Percentiles rank a stretch among this genome's conserved stretches.
These are phyloP conservation scores for Sinocyclocheilus maitianheensis DNA, from an alignment of 2,113 vertebrate genomes.

Conservation along the genomic window DNA sequence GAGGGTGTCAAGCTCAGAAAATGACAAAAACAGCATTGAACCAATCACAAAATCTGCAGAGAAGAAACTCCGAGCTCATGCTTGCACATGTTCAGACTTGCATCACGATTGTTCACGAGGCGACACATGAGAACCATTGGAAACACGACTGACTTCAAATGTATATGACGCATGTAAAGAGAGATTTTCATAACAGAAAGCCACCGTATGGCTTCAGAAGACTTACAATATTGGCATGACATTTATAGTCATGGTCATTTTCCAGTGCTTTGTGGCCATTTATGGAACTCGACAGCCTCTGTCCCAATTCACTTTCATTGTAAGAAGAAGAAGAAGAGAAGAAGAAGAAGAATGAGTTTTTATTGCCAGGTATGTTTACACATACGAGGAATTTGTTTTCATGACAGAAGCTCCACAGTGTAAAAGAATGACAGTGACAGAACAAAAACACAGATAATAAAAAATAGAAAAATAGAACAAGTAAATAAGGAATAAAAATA, in stretches of 20 bases:
- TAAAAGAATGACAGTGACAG: too few species aligned
- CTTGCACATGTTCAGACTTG: conserved; percentile 1
- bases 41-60: not conserved
- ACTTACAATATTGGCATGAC: not conserved
- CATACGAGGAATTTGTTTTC: too few species aligned
- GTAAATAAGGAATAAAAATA: too few species aligned
- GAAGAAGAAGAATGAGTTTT: too few species aligned
- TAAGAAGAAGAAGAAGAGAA: too few species aligned
- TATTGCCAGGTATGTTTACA: too few species aligned
- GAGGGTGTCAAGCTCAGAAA: not conserved
- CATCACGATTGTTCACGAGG: not conserved
- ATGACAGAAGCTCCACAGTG: too few species aligned
- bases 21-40: not conserved
- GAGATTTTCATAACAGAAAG: not conserved
- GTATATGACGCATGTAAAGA: not conserved
- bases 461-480: too few species aligned
- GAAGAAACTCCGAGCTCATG: not conserved
- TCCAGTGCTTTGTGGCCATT: not conserved
- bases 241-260: not conserved
- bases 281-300: not conserved
- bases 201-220: not conserved
- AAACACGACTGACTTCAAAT: not conserved
- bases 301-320: not conserved
- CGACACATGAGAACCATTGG: not conserved
- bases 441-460: too few species aligned